A percentile compares a stretch with the other conserved stretches of the same genome.
Evolutionary conservation across 2,113 vertebrate genomes (phyloP).

Genomic region (Psophia crepitans): DNA sequence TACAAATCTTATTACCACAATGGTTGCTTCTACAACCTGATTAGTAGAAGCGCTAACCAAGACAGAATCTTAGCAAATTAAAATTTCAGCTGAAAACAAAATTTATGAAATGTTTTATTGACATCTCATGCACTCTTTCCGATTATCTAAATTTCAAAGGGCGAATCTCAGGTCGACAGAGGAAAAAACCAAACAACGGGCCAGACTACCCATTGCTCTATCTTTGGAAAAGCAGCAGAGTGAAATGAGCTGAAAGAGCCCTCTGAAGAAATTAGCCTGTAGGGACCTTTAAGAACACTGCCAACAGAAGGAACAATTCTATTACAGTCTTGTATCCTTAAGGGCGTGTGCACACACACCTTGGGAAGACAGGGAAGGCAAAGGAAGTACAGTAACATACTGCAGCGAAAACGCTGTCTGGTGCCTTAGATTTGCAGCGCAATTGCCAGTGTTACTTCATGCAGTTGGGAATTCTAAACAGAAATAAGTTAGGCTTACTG

Average conservation of each 20-base stretch:
- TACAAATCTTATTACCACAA: not conserved
- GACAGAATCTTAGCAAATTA: not conserved
- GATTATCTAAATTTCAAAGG: not conserved
- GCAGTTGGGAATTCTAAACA: not conserved
- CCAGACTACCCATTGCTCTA: not conserved
- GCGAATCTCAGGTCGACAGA: not conserved
- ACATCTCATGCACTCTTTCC: not conserved
- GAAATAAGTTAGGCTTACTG: not conserved
- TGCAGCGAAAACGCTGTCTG: not conserved
- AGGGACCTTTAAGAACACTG: not conserved
- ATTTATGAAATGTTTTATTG: not conserved
- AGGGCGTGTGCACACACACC: no score
- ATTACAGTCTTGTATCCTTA: not conserved
- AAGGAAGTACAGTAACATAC: not conserved
- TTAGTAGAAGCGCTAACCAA: not conserved
- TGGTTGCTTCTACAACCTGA: not conserved
- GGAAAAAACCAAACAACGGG: not conserved
- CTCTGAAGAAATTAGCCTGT: not conserved
- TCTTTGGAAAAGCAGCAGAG: not conserved
- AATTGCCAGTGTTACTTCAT: not conserved
- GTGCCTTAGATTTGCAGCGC: not conserved
- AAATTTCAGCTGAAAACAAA: not conserved
- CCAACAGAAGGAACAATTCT: not conserved
- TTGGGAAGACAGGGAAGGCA: not conserved
- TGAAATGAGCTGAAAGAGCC: not conserved